phyloP scores from a whole-genome alignment of 2,888 invertebrate genomes.

The Caenorhabditis sulstoni region DNA sequence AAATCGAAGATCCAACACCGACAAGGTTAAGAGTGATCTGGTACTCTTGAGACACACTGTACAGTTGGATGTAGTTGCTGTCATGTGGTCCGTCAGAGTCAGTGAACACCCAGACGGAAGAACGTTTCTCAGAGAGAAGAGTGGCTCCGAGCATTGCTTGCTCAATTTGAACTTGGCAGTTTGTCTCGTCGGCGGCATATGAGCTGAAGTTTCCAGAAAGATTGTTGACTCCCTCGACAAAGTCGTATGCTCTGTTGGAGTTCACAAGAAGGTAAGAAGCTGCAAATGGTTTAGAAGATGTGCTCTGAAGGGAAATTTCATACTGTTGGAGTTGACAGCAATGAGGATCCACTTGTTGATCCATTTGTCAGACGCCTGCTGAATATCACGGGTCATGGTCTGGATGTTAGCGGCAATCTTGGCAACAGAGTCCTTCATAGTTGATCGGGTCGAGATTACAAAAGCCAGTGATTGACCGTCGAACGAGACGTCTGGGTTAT shows the following conservation, averaged over 20 bases:
- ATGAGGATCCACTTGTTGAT: slow-evolving; percentile 70
- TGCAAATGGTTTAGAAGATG: too few relatives aligned
- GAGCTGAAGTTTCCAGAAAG: slow-evolving; percentile 59
- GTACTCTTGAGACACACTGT: slow-evolving; percentile 51
- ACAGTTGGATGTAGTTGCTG: slow-evolving; percentile 43
- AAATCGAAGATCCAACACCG: slow-evolving; percentile 57
- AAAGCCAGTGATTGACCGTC: slow-evolving; percentile 68
- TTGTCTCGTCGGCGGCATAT: slow-evolving; percentile 50
- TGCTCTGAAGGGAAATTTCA: too few relatives aligned
- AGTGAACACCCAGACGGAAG: slow-evolving; percentile 72
- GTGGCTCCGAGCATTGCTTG: slow-evolving; percentile 63
- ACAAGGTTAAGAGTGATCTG: slow-evolving; percentile 57
- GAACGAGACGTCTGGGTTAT: slow-evolving; percentile 60
- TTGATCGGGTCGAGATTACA: slow-evolving; percentile 68
- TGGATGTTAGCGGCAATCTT: slow-evolving; percentile 58
- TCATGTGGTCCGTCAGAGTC: slow-evolving; percentile 68
- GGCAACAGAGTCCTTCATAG: slow-evolving; percentile 65
- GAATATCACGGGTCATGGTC: slow-evolving; percentile 64
- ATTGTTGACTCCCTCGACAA: slow-evolving; percentile 60
- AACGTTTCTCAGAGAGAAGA: slow-evolving; percentile 58
- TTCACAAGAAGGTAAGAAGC: slow-evolving; percentile 46
- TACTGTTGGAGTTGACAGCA: slow-evolving; percentile 64
- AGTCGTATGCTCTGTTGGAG: slow-evolving; percentile 53
- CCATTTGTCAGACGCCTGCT: slow-evolving; percentile 66
- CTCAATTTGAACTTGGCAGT: slow-evolving; percentile 67